These are phyloP conservation scores for Cyphomyrus plagiostoma DNA, from an alignment of 2,113 vertebrate species.

Conservation along the genomic window DNA sequence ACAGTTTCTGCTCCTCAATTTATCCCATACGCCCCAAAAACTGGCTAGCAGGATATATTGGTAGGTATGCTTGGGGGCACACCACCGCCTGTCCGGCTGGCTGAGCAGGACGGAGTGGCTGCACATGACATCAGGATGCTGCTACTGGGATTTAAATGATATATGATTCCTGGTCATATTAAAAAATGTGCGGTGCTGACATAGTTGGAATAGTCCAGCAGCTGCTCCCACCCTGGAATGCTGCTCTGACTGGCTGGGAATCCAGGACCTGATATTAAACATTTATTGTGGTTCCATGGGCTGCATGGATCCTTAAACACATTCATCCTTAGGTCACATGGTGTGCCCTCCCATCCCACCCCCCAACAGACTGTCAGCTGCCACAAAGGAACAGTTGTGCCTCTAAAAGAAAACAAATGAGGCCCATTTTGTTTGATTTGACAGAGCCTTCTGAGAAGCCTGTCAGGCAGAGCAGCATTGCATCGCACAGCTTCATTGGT, in stretches of 20 bases:
- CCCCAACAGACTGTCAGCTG: not conserved
- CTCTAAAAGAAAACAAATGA: not conserved
- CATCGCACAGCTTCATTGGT: not conserved
- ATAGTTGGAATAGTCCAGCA: not conserved
- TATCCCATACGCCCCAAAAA: not conserved
- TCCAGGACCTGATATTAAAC: not conserved
- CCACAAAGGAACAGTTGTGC: not conserved
- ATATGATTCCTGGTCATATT: not conserved
- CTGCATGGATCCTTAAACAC: not conserved
- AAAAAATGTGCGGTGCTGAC: not conserved
- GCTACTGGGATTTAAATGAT: not conserved
- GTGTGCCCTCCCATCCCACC: not conserved
- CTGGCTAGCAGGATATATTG: not conserved
- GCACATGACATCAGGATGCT: not conserved
- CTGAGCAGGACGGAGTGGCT: not conserved
- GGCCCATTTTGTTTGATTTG: not conserved
- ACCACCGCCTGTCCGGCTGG: not conserved
- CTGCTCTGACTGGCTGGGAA: not conserved
- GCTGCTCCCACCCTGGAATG: not conserved
- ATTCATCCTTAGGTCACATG: not conserved
- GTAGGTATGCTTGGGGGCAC: not conserved
- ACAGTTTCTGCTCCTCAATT: not conserved
- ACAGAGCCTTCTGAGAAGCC: not conserved
- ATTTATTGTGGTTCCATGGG: not conserved
- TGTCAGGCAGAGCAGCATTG: not conserved